Percentiles rank a stretch among this genome's conserved stretches.
Evolutionary conservation across 2,113 vertebrate species (phyloP).

Genomic region (Willisornis vidua): DNA sequence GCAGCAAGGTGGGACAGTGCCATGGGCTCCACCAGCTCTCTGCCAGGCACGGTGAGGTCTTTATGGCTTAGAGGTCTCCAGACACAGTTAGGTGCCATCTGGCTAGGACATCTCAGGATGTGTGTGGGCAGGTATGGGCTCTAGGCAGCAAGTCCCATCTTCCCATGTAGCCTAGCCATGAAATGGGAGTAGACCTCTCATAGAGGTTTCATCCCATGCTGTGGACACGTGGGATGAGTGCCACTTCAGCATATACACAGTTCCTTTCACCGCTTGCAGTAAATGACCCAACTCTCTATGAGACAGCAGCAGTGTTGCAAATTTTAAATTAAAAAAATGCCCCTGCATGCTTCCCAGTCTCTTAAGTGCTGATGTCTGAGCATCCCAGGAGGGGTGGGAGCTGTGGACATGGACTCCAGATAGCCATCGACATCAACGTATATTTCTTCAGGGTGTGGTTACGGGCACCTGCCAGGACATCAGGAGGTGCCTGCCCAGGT

Average conservation of each 20-base stretch:
- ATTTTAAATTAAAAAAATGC: background rate
- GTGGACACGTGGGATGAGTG: background rate
- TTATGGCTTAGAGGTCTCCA: background rate
- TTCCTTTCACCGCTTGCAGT: background rate
- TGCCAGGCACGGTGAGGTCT: background rate
- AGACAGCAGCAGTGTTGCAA: background rate
- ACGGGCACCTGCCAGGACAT: background rate
- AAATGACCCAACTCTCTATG: background rate
- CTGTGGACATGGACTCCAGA: accelerated
- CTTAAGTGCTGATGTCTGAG: background rate
- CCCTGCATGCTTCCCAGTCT: background rate
- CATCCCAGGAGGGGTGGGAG: background rate
- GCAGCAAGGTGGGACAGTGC: background rate
- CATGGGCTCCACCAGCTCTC: background rate
- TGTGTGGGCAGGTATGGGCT: background rate
- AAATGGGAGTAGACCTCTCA: background rate
- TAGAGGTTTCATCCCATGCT: background rate
- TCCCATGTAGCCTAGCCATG: background rate
- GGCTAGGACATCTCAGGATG: background rate
- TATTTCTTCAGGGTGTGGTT: background rate
- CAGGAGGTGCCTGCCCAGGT: background rate
- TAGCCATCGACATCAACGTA: background rate
- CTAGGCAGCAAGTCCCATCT: background rate
- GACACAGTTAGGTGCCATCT: background rate
- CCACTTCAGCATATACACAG: background rate